Conservation (phyloP, 92 coral and sea anemone genomes). For the Desmophyllum pertusum region DNA sequence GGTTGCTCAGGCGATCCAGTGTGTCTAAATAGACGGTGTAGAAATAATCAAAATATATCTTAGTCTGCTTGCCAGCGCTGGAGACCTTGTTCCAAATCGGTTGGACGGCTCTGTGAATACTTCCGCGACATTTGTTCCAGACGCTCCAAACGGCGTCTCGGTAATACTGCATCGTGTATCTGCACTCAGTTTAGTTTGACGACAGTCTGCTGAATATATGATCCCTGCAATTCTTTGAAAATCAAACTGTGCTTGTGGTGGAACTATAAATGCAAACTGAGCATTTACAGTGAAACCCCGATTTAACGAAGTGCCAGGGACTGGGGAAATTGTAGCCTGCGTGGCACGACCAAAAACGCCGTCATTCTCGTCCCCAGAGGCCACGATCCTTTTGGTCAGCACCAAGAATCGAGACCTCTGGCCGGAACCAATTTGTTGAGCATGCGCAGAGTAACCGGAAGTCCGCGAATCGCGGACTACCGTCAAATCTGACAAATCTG, state of each 20-base stretch:
- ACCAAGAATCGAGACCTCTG: too few relatives aligned
- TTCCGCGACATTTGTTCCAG: neutral
- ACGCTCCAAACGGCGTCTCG: neutral
- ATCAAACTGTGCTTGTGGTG: neutral
- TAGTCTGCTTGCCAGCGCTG: neutral
- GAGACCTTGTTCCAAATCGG: neutral
- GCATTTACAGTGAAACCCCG: too few relatives aligned
- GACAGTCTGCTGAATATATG: neutral
- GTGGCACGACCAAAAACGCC: too few relatives aligned
- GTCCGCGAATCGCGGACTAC: too few relatives aligned
- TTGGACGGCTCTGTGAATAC: neutral
- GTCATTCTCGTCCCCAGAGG: too few relatives aligned
- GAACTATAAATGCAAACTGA: neutral
- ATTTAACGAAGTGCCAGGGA: too few relatives aligned
- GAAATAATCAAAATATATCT: neutral
- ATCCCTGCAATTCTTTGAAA: neutral
- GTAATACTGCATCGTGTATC: neutral
- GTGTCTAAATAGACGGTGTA: neutral
- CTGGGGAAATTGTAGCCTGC: too few relatives aligned
- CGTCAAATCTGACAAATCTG: too few relatives aligned
- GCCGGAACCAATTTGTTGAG: too few relatives aligned
- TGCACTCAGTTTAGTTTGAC: too few relatives aligned
- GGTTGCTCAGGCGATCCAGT: slow-evolving; percentile 5
- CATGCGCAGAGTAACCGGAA: too few relatives aligned
- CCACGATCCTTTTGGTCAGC: too few relatives aligned